A percentile compares a stretch with the other conserved stretches of the same genome.
These are phyloP conservation scores for Rhinoraja longicauda DNA, from an alignment of 2,797 vertebrate genomes.

Conservation along the genomic window DNA sequence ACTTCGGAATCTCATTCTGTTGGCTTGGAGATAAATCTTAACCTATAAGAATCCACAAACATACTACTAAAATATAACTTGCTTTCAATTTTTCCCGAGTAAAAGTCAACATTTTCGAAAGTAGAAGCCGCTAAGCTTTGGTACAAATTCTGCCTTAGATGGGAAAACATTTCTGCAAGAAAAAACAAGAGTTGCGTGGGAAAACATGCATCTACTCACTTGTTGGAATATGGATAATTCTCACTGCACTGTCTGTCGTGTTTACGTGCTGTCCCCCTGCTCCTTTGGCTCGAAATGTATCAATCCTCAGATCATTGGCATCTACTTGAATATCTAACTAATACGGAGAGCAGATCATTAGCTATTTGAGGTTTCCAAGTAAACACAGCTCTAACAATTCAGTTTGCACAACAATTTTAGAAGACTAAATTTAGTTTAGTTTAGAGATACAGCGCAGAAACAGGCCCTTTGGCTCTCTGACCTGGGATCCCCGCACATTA, in stretches of 20 bases:
- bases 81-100: neutral
- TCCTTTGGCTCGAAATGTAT: constrained; percentile 83
- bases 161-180: neutral
- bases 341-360: neutral
- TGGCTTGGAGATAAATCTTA: neutral
- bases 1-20: neutral
- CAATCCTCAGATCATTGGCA: constrained; percentile 75
- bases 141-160: neutral
- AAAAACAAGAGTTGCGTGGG: neutral
- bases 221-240: constrained; percentile 82
- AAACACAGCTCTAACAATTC: neutral
- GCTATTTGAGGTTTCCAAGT: neutral
- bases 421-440: neutral
- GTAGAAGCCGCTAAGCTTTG: neutral
- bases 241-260: constrained; percentile 87
- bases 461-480: no score
- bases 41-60: neutral
- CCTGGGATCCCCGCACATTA: no score
- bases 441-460: no score
- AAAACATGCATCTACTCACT: constrained; percentile 55
- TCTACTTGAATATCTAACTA: constrained; percentile 79
- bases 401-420: neutral
- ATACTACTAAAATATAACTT: neutral
- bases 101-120: neutral
- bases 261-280: constrained; percentile 91